Evolutionary conservation across 2,113 vertebrate genomes (phyloP), one percentile per base, ranked within the genome.

Genomic region (Leptodactylus fuscus): DNA sequence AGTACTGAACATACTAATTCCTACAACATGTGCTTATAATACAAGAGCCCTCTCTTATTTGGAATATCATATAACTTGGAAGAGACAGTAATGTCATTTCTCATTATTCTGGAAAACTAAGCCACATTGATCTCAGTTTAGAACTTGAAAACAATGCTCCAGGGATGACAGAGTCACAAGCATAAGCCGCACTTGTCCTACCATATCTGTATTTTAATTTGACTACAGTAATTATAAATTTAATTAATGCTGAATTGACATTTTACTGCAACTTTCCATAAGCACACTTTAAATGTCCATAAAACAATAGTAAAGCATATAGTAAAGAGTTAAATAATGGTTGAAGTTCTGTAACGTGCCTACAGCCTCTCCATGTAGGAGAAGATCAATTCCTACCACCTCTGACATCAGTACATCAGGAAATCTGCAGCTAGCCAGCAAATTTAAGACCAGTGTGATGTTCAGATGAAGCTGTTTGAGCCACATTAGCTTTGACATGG

Each of bases 401-500:
- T 51, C 27, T 53, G 75, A 77, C 27, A 53, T 22, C 16, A 55
- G 15, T 34, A 22, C 75, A 78, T 38, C 22, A 58, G 16, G 20
- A 73, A 20, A 77, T 32, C 4, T 53, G 44, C 71, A 74, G 18
- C 15, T 18, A 36, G 32, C 4, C 1, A 36, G 36, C 36, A 71
- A 38, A 71, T 76, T 4, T 29, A 32, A 51, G 24, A 27, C 32
- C 29, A 22, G 16, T 46, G 41, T 46, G 27, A 65, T 51, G 29
- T 70, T 70, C 29, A 70, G 1, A 51, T 82, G 0, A 55, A 70
- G 18, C 12, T 51, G 32, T 49, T 32, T 49, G 27, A 67, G 18
- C 41, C 16, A 48, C 62, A 67, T 71, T 36, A 58, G 32, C 22
- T 29, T 2, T 83, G 69, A 73, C 34, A 82, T 53, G 15, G 80